Conservation (phyloP, 2,888 invertebrate genomes). For the Atethmia centrago region DNA sequence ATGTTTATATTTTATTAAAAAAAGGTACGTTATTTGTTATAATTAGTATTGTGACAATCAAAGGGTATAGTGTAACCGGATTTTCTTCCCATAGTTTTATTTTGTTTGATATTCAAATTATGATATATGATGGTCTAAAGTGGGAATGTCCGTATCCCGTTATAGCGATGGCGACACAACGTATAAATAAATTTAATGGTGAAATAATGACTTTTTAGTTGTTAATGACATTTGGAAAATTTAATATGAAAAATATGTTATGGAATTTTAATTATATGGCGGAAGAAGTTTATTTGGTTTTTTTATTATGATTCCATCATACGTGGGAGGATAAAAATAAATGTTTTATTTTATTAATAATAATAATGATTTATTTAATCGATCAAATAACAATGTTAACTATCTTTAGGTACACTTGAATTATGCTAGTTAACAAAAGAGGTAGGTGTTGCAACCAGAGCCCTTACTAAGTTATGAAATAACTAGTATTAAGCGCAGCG, state of each 20-base stretch:
- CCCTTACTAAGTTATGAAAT: no score
- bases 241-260: constrained; percentile 35
- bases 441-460: no score
- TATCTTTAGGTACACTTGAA: no score
- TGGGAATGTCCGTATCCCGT: constrained; percentile 59
- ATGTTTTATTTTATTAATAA: no score
- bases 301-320: constrained; percentile 2
- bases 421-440: no score
- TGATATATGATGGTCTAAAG: constrained; percentile 68
- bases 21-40: constrained; percentile 84
- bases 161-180: constrained; percentile 43
- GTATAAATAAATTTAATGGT: constrained; percentile 44
- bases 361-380: no score
- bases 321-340: background rate
- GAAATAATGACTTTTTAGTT: constrained; percentile 51
- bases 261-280: constrained; percentile 13
- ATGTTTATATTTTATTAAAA: constrained; percentile 69
- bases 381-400: no score
- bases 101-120: constrained; percentile 70
- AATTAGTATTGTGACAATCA: constrained; percentile 81
- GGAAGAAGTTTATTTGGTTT: constrained; percentile 10
- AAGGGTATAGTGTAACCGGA: constrained; percentile 74
- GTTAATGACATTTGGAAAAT: constrained; percentile 40
- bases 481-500: no score
- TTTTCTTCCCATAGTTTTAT: constrained; percentile 70